Evolutionary conservation across 2,113 vertebrate genomes (phyloP), one percentile per base, ranked within the genome.

Genomic region (Forbesichthys papilliferus): DNA sequence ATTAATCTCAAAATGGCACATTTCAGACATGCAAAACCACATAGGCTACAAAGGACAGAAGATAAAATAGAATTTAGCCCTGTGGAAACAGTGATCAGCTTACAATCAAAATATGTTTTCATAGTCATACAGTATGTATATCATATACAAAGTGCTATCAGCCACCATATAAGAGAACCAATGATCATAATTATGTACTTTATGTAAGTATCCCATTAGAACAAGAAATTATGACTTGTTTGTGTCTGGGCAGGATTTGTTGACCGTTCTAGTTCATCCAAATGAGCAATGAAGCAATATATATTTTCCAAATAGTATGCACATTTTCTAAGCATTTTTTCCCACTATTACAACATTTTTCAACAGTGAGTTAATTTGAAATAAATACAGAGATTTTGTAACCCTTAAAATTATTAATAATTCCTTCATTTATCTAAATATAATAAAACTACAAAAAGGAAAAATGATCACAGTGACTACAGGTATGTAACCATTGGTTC

Each of bases 71-170:
- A 62, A 83, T 69, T 68, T 62, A 88, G 81, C 84, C 73, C 51
- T 75, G 73, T 77, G 75, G 83, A 79, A 73, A 84, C 80, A 69
- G 68, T 69, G 66, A 85, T 83, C 60, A 73, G 71, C 49, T 79
- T 73, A 66, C 77, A 52, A 81, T 71, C 48, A 73, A 70, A 63
- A 64, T 55, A n/a, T 60, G 51, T 65, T 62, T 79, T 63, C 76
- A 80, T 83, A 68, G 73, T 66, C 60, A 72, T 46, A 55, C 68
- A 66, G 49, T 20, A 69, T 78, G 61, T 72, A 52, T 64, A 83
- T 80, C 59, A 68, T 79, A 82, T 76, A 86, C 77, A 87, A 88
- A 90, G 75, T 87, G 82, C 84, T 66, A 68, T 68, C 68, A 73
- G 74, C 78, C 71, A 75, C 84, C 72, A 84, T 69, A 49, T 16